A percentile compares a stretch with the other conserved stretches of the same genome.
Evolutionary conservation across 2,888 invertebrate species (phyloP).

Genomic region (Spilosoma lubricipeda): DNA sequence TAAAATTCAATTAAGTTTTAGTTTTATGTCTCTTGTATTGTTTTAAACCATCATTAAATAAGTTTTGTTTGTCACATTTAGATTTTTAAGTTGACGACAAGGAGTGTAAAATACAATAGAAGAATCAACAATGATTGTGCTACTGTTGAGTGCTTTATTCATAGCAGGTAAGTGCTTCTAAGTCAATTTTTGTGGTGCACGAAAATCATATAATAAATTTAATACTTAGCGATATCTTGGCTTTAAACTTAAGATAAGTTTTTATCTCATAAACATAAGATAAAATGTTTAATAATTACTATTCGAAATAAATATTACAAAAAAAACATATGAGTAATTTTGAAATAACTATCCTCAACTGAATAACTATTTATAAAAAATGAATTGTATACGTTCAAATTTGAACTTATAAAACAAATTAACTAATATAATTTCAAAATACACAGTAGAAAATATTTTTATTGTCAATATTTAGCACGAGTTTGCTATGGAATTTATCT

Average conservation of each 20-base stretch:
- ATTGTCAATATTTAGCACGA: too few relatives aligned
- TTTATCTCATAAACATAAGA: not conserved
- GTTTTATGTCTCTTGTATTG: not conserved
- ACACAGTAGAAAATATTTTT: too few relatives aligned
- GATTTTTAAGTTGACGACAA: not conserved
- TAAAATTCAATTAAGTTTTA: not conserved
- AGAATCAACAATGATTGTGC: constrained; percentile 35
- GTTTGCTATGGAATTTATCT: too few relatives aligned
- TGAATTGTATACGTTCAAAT: too few relatives aligned
- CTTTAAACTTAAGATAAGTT: not conserved
- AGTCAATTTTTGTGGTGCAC: not conserved
- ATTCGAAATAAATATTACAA: not conserved
- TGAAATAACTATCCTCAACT: not conserved
- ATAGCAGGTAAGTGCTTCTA: constrained; percentile 45
- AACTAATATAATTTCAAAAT: too few relatives aligned
- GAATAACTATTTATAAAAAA: too few relatives aligned
- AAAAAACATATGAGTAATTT: not conserved
- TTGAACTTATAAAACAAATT: too few relatives aligned
- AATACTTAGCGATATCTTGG: not conserved
- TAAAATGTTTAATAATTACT: not conserved
- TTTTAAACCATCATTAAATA: not conserved
- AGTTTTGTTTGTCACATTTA: not conserved
- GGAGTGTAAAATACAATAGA: not conserved
- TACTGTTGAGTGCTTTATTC: constrained; percentile 41
- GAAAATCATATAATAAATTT: not conserved